Base-by-base conservation (phyloP, 2,888 invertebrate species). In the Listrodromus nycthemerus region DNA sequence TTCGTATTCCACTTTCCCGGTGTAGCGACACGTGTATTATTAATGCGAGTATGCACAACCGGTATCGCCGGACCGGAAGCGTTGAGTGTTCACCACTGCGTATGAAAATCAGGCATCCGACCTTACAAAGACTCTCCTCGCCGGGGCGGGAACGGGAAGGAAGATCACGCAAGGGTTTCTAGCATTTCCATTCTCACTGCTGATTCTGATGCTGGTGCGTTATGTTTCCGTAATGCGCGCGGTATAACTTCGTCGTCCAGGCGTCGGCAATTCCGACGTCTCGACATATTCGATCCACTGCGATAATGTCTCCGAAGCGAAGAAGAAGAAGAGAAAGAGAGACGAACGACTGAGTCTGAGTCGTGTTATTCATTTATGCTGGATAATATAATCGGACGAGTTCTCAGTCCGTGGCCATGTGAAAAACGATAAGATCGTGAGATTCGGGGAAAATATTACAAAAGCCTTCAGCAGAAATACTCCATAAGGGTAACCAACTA, bases 31-130 rank as follows among this genome's bases (percentile, higher is more conserved):
- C 63, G 82, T 50, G 67, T 82, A 83, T 88, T 88, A 88, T 88
- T 87, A 88, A 88, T 86, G 86, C 77, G 81, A 80, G 84, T 83
- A 86, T 86, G 86, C 81, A 85, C 79, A 80, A 78, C 21, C 61
- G 50, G 82, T 74, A 61, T 63, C 69, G 78, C 75, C 75, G 82
- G 85, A 73, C 84, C 80, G 83, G 83, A 81, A 86, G 85, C 84
- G 83, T 80, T 82, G 85, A 86, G 84, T 70, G 85, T 85, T 87
- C 84, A 86, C 52, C 85, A 84, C 83, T 83, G 82, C 85, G 86
- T 86, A 86, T 83, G 87, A 86, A 86, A 87, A 89, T 89, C 85
- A 86, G 86, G 83, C 89, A 88, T 85, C 84, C 88, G 83, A 89
- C 77, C 87, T 88, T 87, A 81, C 87, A 85, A 86, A 86, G 86